Base-by-base conservation (phyloP, 2,888 invertebrate genomes). In the Julus scandinavius region DNA sequence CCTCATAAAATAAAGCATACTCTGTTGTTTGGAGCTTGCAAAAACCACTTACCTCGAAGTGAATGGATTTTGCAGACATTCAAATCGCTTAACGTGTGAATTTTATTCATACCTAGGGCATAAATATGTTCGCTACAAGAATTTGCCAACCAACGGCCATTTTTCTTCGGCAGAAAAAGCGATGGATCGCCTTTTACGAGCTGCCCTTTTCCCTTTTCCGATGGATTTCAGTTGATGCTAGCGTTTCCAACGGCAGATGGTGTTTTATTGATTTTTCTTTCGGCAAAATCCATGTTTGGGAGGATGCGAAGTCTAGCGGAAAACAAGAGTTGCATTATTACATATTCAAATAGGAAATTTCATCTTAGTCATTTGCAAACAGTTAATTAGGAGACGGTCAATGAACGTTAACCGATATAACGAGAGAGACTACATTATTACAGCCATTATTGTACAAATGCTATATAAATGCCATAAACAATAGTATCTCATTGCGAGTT, bases 51-150 rank as follows among this genome's bases (percentile, higher is more conserved):
- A 87, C 87, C 87, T 87, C 87, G 87, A 72, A 29, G 20, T 72
- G 87, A 40, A 87, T 50, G 38, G 87, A 49, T 87, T 87, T 87
- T 87, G 87, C 72, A 87, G 63, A 87, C 87, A 87, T 87, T 87
- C 87, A 87, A 87, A 50, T 87, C 63, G 80, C 72, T 87, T 50
- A n/a, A 15, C n/a, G 49, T 50, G 20, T 45, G 87, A 80, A 80
- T 50, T 72, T 49, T 45, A 72, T 20, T 87, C 87, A 87, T 87
- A 38, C 58, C 87, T 87, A 72, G 50, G 83, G 29, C 40, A 83
- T 13, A 40, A 54, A 83, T 83, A 40, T 83, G 29, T n/a, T 83
- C 83, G 40, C 40, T 83, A 83, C 38, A 38, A 40, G 40, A 83
- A 15, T n/a, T 83, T 83, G 11, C 40, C 83, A 83, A 83, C 29